These are phyloP conservation scores for Drosophila prostipennis DNA, from an alignment of 2,888 invertebrate genomes.

Conservation along the genomic window DNA sequence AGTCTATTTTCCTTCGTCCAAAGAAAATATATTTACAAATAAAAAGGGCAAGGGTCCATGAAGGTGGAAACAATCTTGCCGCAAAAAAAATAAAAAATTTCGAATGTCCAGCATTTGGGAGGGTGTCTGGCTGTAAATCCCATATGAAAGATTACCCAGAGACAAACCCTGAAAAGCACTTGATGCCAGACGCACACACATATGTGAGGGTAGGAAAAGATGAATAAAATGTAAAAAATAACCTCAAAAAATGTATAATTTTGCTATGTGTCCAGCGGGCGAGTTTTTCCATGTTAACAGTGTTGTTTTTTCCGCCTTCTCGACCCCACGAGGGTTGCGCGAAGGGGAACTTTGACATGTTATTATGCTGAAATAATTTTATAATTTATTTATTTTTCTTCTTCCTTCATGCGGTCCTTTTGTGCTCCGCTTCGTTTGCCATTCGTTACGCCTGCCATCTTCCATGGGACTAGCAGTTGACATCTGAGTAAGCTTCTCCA, in stretches of 20 bases:
- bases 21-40: conserved; percentile 74
- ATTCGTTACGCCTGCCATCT: conserved; percentile 68
- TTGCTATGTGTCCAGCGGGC: conserved; percentile 50
- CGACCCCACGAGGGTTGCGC: conserved; percentile 25
- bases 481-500: conserved; percentile 48
- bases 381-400: conserved; percentile 82
- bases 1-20: conserved; percentile 37
- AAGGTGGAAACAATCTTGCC: conserved; percentile 46
- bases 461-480: conserved; percentile 44
- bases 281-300: conserved; percentile 61
- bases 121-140: conserved; percentile 82
- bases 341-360: conserved; percentile 76
- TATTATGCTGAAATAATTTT: conserved; percentile 84
- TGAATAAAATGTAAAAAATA: conserved; percentile 76
- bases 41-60: conserved; percentile 49
- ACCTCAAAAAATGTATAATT: conserved; percentile 70
- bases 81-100: conserved; percentile 44
- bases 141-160: conserved; percentile 81
- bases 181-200: conserved; percentile 36
- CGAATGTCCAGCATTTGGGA: conserved; percentile 42
- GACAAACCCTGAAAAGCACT: conserved; percentile 46
- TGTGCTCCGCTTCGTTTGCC: conserved; percentile 15
- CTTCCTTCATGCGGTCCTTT: conserved; percentile 49
- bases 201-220: conserved; percentile 52
- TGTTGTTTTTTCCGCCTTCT: conserved; percentile 56